Base-by-base conservation (phyloP, 92 coral and sea anemone species). In the Siderastrea siderea region DNA sequence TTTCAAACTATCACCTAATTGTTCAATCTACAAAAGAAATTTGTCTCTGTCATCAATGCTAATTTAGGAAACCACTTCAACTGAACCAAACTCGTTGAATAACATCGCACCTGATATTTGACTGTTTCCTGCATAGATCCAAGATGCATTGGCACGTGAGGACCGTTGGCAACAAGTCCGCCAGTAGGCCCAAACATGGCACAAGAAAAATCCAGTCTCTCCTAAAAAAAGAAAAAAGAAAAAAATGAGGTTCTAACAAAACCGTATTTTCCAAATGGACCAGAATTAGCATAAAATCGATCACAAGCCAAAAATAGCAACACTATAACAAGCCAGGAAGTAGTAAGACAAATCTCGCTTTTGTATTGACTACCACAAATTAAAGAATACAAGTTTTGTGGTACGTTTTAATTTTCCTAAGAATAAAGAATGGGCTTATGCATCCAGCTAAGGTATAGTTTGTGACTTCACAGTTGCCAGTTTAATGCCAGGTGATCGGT, bases 131-230 rank as follows among this genome's bases (percentile, higher is more conserved):
- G 99, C 99, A 96, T 96, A 26, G 99, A 96, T 53, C 99, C 99
- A 74, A 96, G 99, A 82, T 96, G 99, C 78, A 96, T 96, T 84
- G 99, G 99, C 79, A 96, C 93, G 70, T 96, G 99, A 3, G 99
- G 99, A 19, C 96, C 99, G 78, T 96, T 96, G 6, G 99, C 99
- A 26, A 96, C 99, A 88, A 96, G 96, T 68, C 98, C 98, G 53
- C 99, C 99, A 92, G 90, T 92, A 38, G 99, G 99, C n/a, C 99
- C 98, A 90, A 96, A 96, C 99, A 96, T 96, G 86, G 99, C 99
- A 71, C 99, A 96, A 1, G 99, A 96, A 75, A 96, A 96, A 70
- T 96, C 99, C 10, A 96, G 90, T 13, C 99, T 90, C 86, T 96
- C 99, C 98, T 94, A 68, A 3, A 66, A 4, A 71, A 3, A 65